Evolutionary conservation across 2,797 vertebrate genomes (phyloP).

Genomic region (Denticeps clupeoides): DNA sequence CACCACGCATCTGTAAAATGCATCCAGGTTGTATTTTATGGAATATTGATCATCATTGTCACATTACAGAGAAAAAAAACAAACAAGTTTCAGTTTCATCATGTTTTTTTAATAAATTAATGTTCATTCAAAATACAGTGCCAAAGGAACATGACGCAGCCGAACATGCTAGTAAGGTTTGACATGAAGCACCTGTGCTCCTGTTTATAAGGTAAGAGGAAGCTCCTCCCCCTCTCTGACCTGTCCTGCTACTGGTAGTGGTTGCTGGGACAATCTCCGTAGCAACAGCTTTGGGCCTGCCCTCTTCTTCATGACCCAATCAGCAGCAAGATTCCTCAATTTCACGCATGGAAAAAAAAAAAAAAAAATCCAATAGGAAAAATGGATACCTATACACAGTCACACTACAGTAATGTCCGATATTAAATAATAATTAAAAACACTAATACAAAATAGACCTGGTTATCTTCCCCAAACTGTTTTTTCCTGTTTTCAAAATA

Average conservation of each 20-base stretch:
- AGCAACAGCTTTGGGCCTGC: constrained; percentile 62
- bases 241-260: constrained; percentile 70
- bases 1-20: too few species aligned
- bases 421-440: constrained; percentile 75
- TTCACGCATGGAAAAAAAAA: constrained; percentile 45
- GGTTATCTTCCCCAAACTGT: constrained; percentile 71
- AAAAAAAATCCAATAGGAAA: constrained; percentile 32
- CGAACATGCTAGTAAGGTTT: constrained; percentile 88
- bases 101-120: constrained; percentile 98
- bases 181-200: constrained; percentile 92
- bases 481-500: constrained; percentile 62
- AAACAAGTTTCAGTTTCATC: constrained; percentile 44
- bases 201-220: constrained; percentile 60
- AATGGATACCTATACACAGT: constrained; percentile 74
- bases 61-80: constrained; percentile 13
- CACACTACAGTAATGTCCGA: constrained; percentile 95
- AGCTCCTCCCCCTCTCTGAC: constrained; percentile 20
- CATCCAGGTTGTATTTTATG: too few species aligned
- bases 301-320: constrained; percentile 55
- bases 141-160: constrained; percentile 92
- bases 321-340: constrained; percentile 75
- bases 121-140: constrained; percentile 98
- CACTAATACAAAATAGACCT: constrained; percentile 80
- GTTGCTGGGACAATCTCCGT: constrained; percentile 76
- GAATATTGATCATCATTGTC: too few species aligned